phyloP scores from a whole-genome alignment of 2,888 invertebrate species.

The Caenorhabditis sinica region DNA sequence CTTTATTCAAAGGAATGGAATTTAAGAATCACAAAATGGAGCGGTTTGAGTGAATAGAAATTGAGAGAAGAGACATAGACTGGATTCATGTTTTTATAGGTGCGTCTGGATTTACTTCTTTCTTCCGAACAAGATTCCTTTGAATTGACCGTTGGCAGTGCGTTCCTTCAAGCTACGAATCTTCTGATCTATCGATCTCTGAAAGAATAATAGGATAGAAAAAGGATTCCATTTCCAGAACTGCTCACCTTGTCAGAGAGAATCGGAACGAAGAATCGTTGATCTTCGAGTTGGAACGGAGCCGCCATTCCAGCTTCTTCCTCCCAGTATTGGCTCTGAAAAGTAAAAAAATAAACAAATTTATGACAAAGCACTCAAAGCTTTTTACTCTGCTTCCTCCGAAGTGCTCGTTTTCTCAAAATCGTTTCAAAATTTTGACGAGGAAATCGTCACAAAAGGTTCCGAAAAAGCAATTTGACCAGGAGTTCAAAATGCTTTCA shows the following conservation, averaged over 20 bases:
- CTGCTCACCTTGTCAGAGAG: conserved; percentile 47
- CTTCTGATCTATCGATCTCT: conserved; percentile 67
- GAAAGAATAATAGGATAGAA: not conserved
- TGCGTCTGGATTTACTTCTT: conserved; percentile 40
- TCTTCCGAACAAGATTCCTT: conserved; percentile 65
- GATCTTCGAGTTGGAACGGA: conserved; percentile 43
- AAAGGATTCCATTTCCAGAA: not conserved
- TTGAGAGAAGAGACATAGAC: not conserved
- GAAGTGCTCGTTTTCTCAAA: not conserved
- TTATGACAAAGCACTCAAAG: not conserved
- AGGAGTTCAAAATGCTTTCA: conserved; percentile 7
- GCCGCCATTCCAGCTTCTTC: conserved; percentile 31
- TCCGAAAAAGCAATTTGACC: not conserved
- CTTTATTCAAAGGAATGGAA: conserved; percentile 45
- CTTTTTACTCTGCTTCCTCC: conserved; percentile 8
- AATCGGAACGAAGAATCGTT: conserved; percentile 61
- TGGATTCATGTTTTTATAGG: no score
- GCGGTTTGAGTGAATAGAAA: not conserved
- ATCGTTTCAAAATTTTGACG: not conserved
- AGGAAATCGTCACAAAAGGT: not conserved
- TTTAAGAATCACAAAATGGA: conserved; percentile 45
- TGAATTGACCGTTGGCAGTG: conserved; percentile 66
- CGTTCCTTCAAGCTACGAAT: conserved; percentile 64
- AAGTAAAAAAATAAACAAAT: not conserved
- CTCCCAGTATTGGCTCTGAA: conserved; percentile 57